Conservation (phyloP, 2,797 vertebrate species). For the Urophycis tenuis region DNA sequence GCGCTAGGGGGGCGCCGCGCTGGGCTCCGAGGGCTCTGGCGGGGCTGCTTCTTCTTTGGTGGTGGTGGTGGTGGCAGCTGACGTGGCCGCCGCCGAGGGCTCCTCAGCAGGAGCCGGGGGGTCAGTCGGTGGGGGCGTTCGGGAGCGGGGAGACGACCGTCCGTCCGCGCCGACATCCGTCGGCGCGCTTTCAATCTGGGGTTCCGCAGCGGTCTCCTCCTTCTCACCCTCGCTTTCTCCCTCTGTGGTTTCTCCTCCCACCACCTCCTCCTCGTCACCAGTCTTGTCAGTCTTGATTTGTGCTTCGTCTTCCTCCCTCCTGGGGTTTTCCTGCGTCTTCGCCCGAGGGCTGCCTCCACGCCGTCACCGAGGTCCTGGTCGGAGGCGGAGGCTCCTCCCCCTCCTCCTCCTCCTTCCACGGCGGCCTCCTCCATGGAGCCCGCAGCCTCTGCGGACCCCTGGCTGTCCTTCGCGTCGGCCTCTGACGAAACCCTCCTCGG, state of each 20-base stretch:
- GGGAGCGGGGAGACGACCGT: conserved; percentile 31
- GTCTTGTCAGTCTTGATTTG: conserved; percentile 10
- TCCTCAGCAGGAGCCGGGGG: conserved; percentile 36
- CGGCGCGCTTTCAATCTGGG: conserved; percentile 6
- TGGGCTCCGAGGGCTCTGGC: conserved; percentile 13
- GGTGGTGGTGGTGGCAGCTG: not conserved
- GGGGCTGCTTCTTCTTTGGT: not conserved
- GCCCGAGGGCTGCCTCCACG: conserved; percentile 7
- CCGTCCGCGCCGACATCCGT: conserved; percentile 23
- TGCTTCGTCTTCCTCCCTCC: conserved; percentile 24
- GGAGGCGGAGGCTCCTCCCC: conserved; percentile 44
- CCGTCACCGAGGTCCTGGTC: conserved; percentile 49
- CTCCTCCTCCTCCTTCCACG: conserved; percentile 13
- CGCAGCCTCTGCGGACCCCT: conserved; percentile 27
- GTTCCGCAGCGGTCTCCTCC: conserved; percentile 23
- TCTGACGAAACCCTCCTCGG: conserved; percentile 23
- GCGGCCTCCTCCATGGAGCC: conserved; percentile 46
- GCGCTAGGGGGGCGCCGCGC: conserved; percentile 24
- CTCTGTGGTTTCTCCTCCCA: conserved; percentile 23
- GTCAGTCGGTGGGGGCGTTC: conserved; percentile 33
- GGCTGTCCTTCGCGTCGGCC: conserved; percentile 35
- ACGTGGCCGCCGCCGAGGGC: not conserved
- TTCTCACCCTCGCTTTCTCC: conserved; percentile 23
- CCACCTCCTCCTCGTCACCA: conserved; percentile 15
- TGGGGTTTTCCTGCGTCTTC: conserved; percentile 17